These are phyloP conservation scores for Sciaenops ocellatus DNA, from an alignment of 2,797 vertebrate genomes.

Conservation along the genomic window DNA sequence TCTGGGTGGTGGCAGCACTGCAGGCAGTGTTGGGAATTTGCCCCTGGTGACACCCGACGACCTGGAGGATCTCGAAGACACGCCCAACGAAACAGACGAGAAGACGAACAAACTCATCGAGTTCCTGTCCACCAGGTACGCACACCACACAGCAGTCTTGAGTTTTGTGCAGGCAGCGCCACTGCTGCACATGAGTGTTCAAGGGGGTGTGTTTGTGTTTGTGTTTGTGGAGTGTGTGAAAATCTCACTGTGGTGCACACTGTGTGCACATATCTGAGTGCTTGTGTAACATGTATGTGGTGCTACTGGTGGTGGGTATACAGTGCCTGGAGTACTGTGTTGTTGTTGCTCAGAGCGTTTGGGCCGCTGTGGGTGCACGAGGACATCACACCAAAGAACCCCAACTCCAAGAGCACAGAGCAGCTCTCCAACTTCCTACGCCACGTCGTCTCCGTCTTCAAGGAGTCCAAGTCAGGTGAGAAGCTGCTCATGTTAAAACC, in stretches of 20 bases:
- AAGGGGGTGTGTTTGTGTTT: neutral
- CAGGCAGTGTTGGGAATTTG: constrained; percentile 90
- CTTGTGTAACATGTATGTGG: constrained; percentile 77
- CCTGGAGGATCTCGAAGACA: constrained; percentile 91
- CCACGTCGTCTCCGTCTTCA: constrained; percentile 96
- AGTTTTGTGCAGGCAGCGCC: neutral
- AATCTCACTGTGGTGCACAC: neutral
- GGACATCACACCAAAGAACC: constrained; percentile 98
- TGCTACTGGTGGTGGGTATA: constrained; percentile 86
- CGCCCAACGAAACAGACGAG: constrained; percentile 89
- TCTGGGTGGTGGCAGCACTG: constrained; percentile 95
- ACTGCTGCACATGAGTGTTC: neutral
- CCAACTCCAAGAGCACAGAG: constrained; percentile 96
- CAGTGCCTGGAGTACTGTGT: constrained; percentile 89
- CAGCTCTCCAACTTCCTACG: constrained; percentile 97
- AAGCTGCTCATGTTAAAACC: neutral
- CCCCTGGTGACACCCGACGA: constrained; percentile 95
- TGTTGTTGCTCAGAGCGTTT: constrained; percentile 90
- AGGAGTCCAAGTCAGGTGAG: constrained; percentile 97
- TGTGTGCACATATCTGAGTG: constrained; percentile 26
- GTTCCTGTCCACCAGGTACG: constrained; percentile 97
- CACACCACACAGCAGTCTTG: neutral
- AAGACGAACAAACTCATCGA: constrained; percentile 99
- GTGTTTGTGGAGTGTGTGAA: constrained; percentile 6
- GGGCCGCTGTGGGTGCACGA: constrained; percentile 99